Base-by-base conservation (phyloP, 2,113 vertebrate species). In the Cairina moschata region DNA sequence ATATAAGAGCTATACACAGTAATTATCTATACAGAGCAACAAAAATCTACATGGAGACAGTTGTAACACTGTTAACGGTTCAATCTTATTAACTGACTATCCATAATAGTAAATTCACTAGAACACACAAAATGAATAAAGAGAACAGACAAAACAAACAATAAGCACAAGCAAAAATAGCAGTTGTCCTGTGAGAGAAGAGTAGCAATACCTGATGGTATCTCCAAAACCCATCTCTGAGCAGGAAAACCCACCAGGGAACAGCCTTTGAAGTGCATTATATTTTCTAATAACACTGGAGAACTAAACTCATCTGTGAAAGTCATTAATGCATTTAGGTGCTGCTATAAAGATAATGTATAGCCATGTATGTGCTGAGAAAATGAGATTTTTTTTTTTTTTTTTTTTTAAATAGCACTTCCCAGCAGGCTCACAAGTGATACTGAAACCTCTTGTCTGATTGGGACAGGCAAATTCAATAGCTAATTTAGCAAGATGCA, bases 191-290 rank as follows among this genome's bases (percentile, higher is more conserved):
- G 29, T 91, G 81, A 86, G 0, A 90, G 42, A 78, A 86, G 52
- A 40, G 91, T 20, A 78, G 73, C 38, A 96, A 67, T 81, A 94
- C 46, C 76, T 96, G 68, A 65, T 88, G 65, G 46, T 74, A 74
- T 86, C 88, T 88, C 72, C 76, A 91, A 88, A 93, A 88, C 32
- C 87, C 42, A 83, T 83, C 63, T 93, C 75, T 96, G 90, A 95
- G 63, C 42, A 67, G 52, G 77, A 48, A 72, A 71, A 83, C 29
- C 46, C 87, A 86, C 40, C 36, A 86, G 46, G 28, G 68, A 88
- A 91, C 36, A 88, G 85, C 38, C 86, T 91, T 44, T 17, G 88
- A 90, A 80, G 75, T 74, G 22, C 55, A 90, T 86, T 88, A 77
- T 83, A 68, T 94, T 82, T 91, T 90, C 55, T 62, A 93, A 80